Conservation (phyloP, 37 sponge, comb jelly and placozoan genomes). For the Dysidea cf. avara region DNA sequence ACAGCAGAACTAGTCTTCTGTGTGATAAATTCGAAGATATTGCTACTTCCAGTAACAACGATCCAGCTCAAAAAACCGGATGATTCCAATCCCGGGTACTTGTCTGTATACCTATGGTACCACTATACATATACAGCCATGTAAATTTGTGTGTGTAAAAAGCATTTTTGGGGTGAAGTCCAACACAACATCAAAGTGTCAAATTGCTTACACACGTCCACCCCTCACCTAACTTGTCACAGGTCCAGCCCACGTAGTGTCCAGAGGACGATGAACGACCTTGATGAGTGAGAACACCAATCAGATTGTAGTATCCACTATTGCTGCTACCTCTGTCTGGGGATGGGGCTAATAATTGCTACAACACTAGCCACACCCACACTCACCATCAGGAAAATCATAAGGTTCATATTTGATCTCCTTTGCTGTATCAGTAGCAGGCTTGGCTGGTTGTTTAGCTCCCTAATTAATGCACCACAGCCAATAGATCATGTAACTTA, state of each 20-base stretch:
- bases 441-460: background rate
- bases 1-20: too few species aligned
- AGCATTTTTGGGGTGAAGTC: too few species aligned
- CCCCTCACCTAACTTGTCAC: constrained; percentile 11
- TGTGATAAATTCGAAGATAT: too few species aligned
- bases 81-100: too few species aligned
- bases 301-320: constrained; percentile 94
- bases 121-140: too few species aligned
- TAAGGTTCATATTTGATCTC: constrained; percentile 71
- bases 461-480: background rate
- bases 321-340: constrained; percentile 91
- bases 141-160: too few species aligned
- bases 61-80: too few species aligned
- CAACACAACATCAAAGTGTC: too few species aligned
- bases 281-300: constrained; percentile 94
- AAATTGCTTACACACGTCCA: too few species aligned
- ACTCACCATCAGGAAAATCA: constrained; percentile 80
- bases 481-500: background rate
- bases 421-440: background rate
- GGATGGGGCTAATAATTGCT: background rate
- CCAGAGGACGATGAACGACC: constrained; percentile 94
- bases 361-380: background rate
- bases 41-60: too few species aligned
- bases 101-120: too few species aligned
- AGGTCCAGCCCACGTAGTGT: constrained; percentile 95